Conservation (phyloP, 1,140 invertebrate species). For the Riptortus pedestris region DNA sequence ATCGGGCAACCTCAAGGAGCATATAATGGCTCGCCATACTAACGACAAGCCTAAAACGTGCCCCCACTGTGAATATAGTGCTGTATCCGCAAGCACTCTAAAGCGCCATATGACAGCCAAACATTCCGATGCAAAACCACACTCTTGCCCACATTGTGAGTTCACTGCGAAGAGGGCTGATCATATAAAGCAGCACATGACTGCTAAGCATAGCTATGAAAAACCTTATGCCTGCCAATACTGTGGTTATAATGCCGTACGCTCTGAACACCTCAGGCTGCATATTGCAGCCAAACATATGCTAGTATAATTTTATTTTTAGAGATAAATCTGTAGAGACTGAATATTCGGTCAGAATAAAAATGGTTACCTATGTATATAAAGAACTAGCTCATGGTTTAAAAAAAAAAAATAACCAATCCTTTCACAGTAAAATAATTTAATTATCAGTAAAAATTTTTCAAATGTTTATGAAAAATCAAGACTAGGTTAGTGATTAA, state of each 20-base stretch:
- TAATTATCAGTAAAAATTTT: too few species aligned
- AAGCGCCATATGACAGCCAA: slow-evolving; percentile 16
- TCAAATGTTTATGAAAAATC: too few species aligned
- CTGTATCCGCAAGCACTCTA: neutral
- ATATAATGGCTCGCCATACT: slow-evolving; percentile 1
- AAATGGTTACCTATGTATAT: too few species aligned
- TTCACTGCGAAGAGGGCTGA: neutral
- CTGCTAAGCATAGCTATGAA: neutral
- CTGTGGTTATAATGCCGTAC: neutral
- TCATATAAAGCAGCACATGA: slow-evolving; percentile 1
- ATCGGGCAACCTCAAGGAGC: neutral
- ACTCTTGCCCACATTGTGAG: slow-evolving; percentile 8
- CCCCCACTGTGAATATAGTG: neutral
- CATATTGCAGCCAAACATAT: neutral
- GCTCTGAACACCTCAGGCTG: neutral
- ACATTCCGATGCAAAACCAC: slow-evolving; percentile 12
- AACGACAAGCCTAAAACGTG: slow-evolving; percentile 1
- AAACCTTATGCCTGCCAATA: neutral
- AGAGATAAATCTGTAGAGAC: too few species aligned
- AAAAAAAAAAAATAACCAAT: too few species aligned
- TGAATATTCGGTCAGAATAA: too few species aligned
- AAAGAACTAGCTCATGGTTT: too few species aligned
- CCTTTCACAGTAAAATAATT: too few species aligned
- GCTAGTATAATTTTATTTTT: neutral
- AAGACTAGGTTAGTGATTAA: too few species aligned